These are phyloP conservation scores for Brachyrhaphis roseni DNA, from an alignment of 2,797 vertebrate genomes.

Conservation along the genomic window DNA sequence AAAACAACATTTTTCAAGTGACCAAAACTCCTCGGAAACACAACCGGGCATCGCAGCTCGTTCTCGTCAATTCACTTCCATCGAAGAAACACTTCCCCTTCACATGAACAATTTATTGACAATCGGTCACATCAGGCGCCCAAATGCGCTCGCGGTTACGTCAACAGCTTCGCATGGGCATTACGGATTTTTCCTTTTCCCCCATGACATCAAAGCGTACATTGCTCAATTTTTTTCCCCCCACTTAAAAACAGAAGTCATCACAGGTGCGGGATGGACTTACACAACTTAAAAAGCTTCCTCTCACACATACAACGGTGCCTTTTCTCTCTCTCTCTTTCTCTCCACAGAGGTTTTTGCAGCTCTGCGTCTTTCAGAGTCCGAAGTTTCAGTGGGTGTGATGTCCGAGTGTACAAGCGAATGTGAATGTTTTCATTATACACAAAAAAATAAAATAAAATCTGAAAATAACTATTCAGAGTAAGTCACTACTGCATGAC, in stretches of 20 bases:
- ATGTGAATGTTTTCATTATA: slow-evolving; percentile 65
- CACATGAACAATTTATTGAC: slow-evolving; percentile 99
- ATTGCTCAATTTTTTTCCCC: slow-evolving; percentile 90
- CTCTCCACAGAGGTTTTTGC: slow-evolving; percentile 79
- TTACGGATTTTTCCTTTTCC: slow-evolving; percentile 88
- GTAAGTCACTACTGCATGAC: slow-evolving; percentile 60
- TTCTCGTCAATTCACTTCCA: slow-evolving; percentile 96
- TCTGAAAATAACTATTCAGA: slow-evolving; percentile 61
- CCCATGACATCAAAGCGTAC: slow-evolving; percentile 97
- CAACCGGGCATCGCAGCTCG: slow-evolving; percentile 88
- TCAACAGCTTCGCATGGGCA: slow-evolving; percentile 94
- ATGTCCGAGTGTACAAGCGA: slow-evolving; percentile 49
- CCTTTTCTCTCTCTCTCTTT: slow-evolving; percentile 69
- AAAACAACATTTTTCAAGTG: slow-evolving; percentile 74
- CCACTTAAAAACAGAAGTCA: slow-evolving; percentile 99
- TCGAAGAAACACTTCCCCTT: slow-evolving; percentile 97
- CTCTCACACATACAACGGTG: slow-evolving; percentile 90
- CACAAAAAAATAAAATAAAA: slow-evolving; percentile 20
- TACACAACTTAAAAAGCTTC: slow-evolving; percentile 93
- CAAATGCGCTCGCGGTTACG: slow-evolving; percentile 89
- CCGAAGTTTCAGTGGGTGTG: slow-evolving; percentile 59
- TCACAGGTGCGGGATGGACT: slow-evolving; percentile 93
- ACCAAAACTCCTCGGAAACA: slow-evolving; percentile 82
- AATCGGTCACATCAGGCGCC: slow-evolving; percentile 95
- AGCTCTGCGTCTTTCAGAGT: slow-evolving; percentile 79